A percentile compares a stretch with the other conserved stretches of the same genome.
Conservation (phyloP, 2,113 vertebrate genomes). For the Macquaria australasica region DNA sequence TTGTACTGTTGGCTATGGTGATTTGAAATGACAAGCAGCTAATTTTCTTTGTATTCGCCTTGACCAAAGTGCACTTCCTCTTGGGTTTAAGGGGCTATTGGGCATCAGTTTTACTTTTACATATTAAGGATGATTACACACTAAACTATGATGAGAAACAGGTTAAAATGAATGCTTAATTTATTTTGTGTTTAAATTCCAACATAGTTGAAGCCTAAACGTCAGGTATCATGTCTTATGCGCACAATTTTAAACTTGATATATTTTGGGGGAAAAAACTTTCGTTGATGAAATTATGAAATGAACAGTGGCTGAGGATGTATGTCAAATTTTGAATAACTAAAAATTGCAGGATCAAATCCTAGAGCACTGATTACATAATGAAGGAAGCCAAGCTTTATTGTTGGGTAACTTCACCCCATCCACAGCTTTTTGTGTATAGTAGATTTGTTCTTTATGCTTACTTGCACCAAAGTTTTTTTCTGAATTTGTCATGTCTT, state of each 20-base stretch:
- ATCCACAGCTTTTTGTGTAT: conserved; percentile 21
- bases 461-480: conserved; percentile 28
- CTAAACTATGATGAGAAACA: conserved; percentile 20
- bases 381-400: conserved; percentile 33
- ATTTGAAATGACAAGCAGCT: conserved; percentile 62
- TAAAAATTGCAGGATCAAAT: conserved; percentile 18
- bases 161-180: conserved; percentile 19
- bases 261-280: conserved; percentile 8
- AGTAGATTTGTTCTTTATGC: conserved; percentile 33
- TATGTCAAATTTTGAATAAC: conserved; percentile 25
- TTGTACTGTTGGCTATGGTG: conserved; percentile 32
- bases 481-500: conserved; percentile 28
- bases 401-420: conserved; percentile 18
- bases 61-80: conserved; percentile 82
- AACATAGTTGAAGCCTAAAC: conserved; percentile 10
- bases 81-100: conserved; percentile 59
- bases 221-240: conserved; percentile 34
- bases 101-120: conserved; percentile 70
- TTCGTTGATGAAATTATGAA: conserved; percentile 13
- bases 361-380: conserved; percentile 17
- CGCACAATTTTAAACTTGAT: conserved; percentile 18
- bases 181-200: conserved; percentile 16
- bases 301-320: conserved; percentile 1
- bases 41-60: conserved; percentile 49
- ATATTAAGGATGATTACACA: conserved; percentile 34